phyloP scores from a whole-genome alignment of 2,888 invertebrate species.

The Eucriotettix oculatus region DNA sequence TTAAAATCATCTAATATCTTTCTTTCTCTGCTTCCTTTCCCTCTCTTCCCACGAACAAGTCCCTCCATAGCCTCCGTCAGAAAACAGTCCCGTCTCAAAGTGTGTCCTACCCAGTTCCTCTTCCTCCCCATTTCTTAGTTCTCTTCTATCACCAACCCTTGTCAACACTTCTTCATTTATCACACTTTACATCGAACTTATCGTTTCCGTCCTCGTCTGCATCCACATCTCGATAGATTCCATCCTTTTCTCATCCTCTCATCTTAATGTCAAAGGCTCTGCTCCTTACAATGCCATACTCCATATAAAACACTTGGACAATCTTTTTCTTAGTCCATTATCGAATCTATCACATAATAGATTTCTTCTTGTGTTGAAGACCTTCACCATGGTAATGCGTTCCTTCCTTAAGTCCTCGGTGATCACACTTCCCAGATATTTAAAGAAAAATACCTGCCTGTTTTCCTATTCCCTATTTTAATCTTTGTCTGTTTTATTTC shows the following conservation, averaged over 20 bases:
- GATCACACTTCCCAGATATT: too few species aligned
- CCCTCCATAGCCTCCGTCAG: too few species aligned
- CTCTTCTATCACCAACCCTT: not conserved
- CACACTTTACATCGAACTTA: not conserved
- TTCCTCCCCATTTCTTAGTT: not conserved
- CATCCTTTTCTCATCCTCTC: not conserved
- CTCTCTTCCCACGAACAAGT: too few species aligned
- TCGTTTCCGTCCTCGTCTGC: not conserved
- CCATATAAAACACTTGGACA: not conserved
- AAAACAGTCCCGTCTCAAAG: too few species aligned
- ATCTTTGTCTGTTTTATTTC: too few species aligned
- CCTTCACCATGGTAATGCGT: too few species aligned
- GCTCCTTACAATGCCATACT: not conserved
- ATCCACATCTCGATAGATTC: not conserved
- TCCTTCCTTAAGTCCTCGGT: too few species aligned
- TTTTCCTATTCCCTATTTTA: too few species aligned
- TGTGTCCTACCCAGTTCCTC: too few species aligned
- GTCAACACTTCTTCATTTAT: not conserved
- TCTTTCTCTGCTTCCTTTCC: not conserved
- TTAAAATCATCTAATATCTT: not conserved
- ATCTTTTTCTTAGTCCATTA: not conserved
- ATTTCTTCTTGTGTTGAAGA: too few species aligned
- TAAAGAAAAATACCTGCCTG: too few species aligned
- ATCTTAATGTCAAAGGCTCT: not conserved
- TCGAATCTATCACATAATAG: too few species aligned